A percentile compares a stretch with the other conserved stretches of the same genome.
These are phyloP conservation scores for Misgurnus anguillicaudatus DNA, from an alignment of 2,113 vertebrate genomes.

Conservation along the genomic window DNA sequence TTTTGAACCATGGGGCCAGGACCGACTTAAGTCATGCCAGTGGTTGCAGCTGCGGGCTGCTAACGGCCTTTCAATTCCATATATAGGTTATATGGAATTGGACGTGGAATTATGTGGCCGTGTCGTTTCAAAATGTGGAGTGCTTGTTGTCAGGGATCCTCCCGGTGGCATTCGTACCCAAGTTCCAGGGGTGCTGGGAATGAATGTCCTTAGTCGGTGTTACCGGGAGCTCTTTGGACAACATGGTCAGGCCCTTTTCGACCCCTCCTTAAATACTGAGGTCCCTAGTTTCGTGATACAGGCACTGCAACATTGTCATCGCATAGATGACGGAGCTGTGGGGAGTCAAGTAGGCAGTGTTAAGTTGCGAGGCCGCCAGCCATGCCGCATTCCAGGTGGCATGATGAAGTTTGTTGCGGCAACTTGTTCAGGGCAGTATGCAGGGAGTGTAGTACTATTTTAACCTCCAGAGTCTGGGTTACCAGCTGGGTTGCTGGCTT, in stretches of 20 bases:
- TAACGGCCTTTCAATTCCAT: too few relatives aligned
- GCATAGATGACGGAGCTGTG: neutral
- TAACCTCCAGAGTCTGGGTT: neutral
- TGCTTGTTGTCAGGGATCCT: too few relatives aligned
- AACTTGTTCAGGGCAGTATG: neutral
- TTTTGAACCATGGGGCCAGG: too few relatives aligned
- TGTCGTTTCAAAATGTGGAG: too few relatives aligned
- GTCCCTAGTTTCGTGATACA: neutral
- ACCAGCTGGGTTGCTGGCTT: conserved; percentile 28
- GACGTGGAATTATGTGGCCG: too few relatives aligned
- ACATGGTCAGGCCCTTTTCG: conserved; percentile 5
- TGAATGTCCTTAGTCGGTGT: neutral
- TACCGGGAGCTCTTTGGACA: conserved; percentile 14
- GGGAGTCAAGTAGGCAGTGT: too few relatives aligned
- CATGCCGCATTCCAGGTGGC: neutral
- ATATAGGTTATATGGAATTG: too few relatives aligned
- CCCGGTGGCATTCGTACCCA: too few relatives aligned
- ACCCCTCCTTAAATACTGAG: neutral
- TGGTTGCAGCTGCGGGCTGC: too few relatives aligned
- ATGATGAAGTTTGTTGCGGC: conserved; percentile 14
- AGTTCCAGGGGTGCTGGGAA: too few relatives aligned
- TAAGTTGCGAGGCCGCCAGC: too few relatives aligned
- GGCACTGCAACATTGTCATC: conserved; percentile 4
- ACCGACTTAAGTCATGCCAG: too few relatives aligned
- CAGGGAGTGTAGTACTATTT: neutral